Conservation (phyloP, 2,888 invertebrate genomes). For the Tinea trinotella region DNA sequence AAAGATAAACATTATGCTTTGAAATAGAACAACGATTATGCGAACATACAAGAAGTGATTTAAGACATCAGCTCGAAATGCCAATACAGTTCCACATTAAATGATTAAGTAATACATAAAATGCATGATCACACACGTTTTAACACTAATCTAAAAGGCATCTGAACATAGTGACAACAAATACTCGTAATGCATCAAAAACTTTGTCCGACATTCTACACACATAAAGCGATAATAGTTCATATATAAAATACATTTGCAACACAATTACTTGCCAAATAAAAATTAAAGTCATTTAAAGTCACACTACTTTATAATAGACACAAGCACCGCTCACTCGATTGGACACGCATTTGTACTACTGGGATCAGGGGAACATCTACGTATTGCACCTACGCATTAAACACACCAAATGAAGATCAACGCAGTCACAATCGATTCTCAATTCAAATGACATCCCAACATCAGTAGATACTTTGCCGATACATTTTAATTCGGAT, state of each 20-base stretch:
- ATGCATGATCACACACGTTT: not conserved
- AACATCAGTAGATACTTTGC: not conserved
- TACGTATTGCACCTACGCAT: not conserved
- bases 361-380: constrained; percentile 23
- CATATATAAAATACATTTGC: constrained; percentile 11
- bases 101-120: not conserved
- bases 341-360: constrained; percentile 60
- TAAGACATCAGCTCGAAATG: no score
- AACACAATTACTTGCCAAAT: not conserved
- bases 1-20: not conserved
- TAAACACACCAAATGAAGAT: not conserved
- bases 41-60: no score
- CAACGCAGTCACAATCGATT: not conserved
- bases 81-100: no score
- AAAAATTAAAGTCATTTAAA: not conserved
- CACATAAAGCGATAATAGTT: constrained; percentile 9
- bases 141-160: constrained; percentile 5
- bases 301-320: not conserved
- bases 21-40: not conserved
- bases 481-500: not conserved
- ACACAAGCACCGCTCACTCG: constrained; percentile 5
- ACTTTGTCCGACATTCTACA: constrained; percentile 1
- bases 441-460: not conserved
- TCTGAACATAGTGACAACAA: not conserved
- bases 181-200: not conserved